Conservation (phyloP, 2,888 invertebrate species). For the Luperina nickerlii region DNA sequence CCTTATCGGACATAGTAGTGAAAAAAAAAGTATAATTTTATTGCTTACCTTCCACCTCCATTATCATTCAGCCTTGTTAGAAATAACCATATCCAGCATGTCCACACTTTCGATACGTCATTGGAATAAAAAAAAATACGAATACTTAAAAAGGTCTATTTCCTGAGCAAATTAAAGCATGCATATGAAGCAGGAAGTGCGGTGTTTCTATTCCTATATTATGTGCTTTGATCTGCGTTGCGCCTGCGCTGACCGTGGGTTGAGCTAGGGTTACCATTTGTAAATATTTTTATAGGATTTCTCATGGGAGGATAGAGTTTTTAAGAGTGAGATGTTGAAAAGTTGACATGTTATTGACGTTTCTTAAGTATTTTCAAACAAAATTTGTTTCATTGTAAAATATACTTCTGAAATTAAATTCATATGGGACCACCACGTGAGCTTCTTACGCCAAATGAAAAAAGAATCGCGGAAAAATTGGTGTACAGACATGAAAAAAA, state of each 20-base stretch:
- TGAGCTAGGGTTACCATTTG: slow-evolving; percentile 29
- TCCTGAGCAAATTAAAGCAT: slow-evolving; percentile 46
- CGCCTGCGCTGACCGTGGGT: slow-evolving; percentile 16
- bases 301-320: neutral
- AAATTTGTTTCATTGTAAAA: neutral
- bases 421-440: neutral
- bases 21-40: neutral
- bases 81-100: slow-evolving; percentile 1
- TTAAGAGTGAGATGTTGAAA: neutral
- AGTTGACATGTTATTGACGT: neutral
- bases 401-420: neutral
- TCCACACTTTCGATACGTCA: slow-evolving; percentile 19
- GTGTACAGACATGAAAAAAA: neutral
- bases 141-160: slow-evolving; percentile 34
- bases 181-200: slow-evolving; percentile 43
- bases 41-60: neutral
- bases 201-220: slow-evolving; percentile 46
- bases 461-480: neutral
- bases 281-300: slow-evolving; percentile 27
- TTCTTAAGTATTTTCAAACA: neutral
- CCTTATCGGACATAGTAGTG: neutral
- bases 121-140: slow-evolving; percentile 24
- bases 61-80: neutral
- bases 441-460: neutral
- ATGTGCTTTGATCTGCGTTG: slow-evolving; percentile 56